These are phyloP conservation scores for Hirtodrosophila alboralis DNA, from an alignment of 2,888 invertebrate species.

Conservation along the genomic window DNA sequence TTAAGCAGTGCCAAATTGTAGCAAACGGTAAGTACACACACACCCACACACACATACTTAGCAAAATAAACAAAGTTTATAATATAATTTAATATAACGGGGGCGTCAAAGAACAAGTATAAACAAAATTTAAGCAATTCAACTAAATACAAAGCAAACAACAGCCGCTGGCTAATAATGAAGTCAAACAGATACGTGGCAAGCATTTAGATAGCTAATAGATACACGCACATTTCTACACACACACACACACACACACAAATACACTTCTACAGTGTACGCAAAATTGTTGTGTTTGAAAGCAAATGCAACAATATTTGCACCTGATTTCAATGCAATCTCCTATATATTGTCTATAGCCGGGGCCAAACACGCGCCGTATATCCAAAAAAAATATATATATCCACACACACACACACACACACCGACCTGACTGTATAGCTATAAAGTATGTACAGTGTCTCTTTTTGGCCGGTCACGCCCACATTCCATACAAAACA, in stretches of 20 bases:
- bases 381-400: constrained; percentile 27
- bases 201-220: constrained; percentile 42
- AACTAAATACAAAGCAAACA: constrained; percentile 44
- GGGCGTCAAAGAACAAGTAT: constrained; percentile 13
- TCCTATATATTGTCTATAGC: constrained; percentile 51
- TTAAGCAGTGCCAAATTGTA: constrained; percentile 72
- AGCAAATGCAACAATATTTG: constrained; percentile 73
- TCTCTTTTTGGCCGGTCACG: constrained; percentile 12
- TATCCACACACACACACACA: constrained; percentile 12
- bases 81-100: constrained; percentile 21
- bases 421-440: constrained; percentile 11
- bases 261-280: constrained; percentile 2
- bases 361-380: constrained; percentile 27
- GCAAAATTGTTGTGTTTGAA: constrained; percentile 31
- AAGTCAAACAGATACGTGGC: constrained; percentile 62
- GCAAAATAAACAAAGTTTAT: not conserved
- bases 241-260: not conserved
- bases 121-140: constrained; percentile 60
- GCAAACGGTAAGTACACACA: constrained; percentile 62
- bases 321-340: constrained; percentile 66
- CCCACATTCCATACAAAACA: constrained; percentile 18
- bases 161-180: constrained; percentile 62
- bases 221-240: not conserved
- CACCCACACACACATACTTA: constrained; percentile 1
- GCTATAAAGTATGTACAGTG: not conserved